phyloP scores from a whole-genome alignment of 2,113 vertebrate genomes.

The Speoplatyrhinus poulsoni region DNA sequence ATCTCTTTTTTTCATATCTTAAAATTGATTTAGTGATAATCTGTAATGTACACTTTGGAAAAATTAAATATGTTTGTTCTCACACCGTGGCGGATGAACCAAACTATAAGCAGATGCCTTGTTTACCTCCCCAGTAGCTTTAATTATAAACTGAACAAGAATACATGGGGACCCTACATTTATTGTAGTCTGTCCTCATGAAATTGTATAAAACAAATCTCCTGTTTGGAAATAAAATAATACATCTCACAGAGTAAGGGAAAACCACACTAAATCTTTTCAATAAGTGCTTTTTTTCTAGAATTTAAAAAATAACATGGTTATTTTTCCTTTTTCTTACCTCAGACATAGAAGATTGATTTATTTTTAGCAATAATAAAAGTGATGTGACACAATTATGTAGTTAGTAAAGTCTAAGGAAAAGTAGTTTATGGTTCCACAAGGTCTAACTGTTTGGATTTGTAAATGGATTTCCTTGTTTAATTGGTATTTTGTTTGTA shows the following conservation, averaged over 20 bases:
- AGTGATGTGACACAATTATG: conserved; percentile 35
- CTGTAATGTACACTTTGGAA: conserved; percentile 77
- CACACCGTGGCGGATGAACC: conserved; percentile 40
- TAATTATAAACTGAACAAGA: conserved; percentile 21
- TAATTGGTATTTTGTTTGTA: conserved; percentile 27
- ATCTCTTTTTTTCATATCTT: conserved; percentile 23
- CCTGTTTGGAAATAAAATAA: conserved; percentile 45
- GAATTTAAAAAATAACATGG: conserved; percentile 34
- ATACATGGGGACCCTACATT: conserved; percentile 38
- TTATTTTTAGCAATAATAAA: conserved; percentile 15
- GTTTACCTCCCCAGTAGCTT: conserved; percentile 31
- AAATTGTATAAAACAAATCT: conserved; percentile 31
- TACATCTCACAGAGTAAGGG: conserved; percentile 51
- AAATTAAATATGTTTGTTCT: conserved; percentile 49
- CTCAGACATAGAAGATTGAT: neutral
- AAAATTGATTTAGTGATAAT: conserved; percentile 72
- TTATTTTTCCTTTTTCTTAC: conserved; percentile 5
- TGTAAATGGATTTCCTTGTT: conserved; percentile 22
- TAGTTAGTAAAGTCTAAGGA: conserved; percentile 47
- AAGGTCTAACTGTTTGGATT: conserved; percentile 29
- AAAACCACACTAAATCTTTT: conserved; percentile 55
- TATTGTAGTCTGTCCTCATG: conserved; percentile 17
- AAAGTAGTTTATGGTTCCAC: conserved; percentile 25
- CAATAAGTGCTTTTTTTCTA: conserved; percentile 26
- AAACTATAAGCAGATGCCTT: conserved; percentile 35